phyloP scores from a whole-genome alignment of 2,113 vertebrate species.

The Trachemys scripta region DNA sequence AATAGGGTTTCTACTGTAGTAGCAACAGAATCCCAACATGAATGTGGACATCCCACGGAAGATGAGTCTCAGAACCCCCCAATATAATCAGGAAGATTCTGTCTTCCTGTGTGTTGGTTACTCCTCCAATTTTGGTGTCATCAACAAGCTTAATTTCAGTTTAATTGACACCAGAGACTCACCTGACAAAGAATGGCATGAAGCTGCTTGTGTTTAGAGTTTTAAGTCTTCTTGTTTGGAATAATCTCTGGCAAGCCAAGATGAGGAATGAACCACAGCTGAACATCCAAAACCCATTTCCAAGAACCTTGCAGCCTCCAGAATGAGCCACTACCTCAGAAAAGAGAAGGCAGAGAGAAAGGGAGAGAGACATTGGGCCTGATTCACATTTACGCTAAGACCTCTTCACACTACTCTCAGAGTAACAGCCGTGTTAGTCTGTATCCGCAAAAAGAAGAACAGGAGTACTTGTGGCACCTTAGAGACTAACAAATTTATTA shows the following conservation, averaged over 20 bases:
- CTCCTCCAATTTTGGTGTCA: not conserved
- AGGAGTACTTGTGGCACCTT: no score
- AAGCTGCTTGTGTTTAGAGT: not conserved
- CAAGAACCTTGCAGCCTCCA: not conserved
- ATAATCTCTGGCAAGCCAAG: not conserved
- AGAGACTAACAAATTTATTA: no score
- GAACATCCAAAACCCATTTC: not conserved
- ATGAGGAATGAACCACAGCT: fast-evolving
- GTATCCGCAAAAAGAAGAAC: no score
- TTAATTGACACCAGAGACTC: not conserved
- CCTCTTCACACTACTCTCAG: not conserved
- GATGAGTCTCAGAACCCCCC: not conserved
- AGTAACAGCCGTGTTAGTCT: no score
- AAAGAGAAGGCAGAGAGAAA: not conserved
- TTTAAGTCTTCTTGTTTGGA: not conserved
- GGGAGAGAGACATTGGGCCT: not conserved
- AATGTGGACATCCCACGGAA: not conserved
- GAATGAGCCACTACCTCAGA: not conserved
- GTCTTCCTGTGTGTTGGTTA: not conserved
- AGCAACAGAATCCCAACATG: not conserved
- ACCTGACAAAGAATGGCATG: not conserved
- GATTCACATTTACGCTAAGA: not conserved
- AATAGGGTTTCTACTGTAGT: not conserved
- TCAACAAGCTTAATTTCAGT: not conserved
- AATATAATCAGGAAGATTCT: not conserved